Conservation (phyloP, 2,888 invertebrate genomes). For the Colletes collaris region DNA sequence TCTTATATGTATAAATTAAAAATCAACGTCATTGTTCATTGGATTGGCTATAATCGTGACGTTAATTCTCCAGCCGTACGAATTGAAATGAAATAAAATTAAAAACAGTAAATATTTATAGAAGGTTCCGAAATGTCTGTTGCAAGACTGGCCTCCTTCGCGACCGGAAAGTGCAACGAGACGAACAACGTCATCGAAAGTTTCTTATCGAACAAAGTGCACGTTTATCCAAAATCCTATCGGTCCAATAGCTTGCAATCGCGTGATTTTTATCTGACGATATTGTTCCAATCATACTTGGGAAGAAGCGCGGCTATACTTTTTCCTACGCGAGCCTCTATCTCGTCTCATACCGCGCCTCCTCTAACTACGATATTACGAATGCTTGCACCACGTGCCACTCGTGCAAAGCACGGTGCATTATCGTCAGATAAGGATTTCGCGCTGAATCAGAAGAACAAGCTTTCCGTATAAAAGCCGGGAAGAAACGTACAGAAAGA, state of each 20-base stretch:
- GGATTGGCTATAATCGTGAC: too few species aligned
- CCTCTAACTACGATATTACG: slow-evolving; percentile 31
- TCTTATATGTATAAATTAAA: too few species aligned
- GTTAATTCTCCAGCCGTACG: too few species aligned
- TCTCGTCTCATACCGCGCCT: background rate
- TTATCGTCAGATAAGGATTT: slow-evolving; percentile 54
- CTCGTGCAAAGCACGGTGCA: slow-evolving; percentile 27
- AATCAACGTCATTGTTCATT: too few species aligned
- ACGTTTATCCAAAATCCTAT: slow-evolving; percentile 36
- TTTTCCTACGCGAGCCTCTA: background rate
- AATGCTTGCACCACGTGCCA: slow-evolving; percentile 25
- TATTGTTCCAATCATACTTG: slow-evolving; percentile 15
- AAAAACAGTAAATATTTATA: too few species aligned
- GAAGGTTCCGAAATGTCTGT: background rate
- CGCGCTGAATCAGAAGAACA: slow-evolving; percentile 46
- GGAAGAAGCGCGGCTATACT: slow-evolving; percentile 2
- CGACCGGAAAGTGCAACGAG: background rate
- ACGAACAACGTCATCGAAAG: slow-evolving; percentile 17
- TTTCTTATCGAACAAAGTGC: slow-evolving; percentile 17
- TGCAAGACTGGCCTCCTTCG: background rate
- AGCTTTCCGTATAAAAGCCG: slow-evolving; percentile 57
- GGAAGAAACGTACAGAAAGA: too few species aligned
- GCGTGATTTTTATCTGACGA: slow-evolving; percentile 28
- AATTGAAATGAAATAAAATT: too few species aligned
- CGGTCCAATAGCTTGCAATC: background rate